Evolutionary conservation across 2,797 vertebrate genomes (phyloP), one percentile per base, ranked within the genome.

Genomic region (Antrozous pallidus): DNA sequence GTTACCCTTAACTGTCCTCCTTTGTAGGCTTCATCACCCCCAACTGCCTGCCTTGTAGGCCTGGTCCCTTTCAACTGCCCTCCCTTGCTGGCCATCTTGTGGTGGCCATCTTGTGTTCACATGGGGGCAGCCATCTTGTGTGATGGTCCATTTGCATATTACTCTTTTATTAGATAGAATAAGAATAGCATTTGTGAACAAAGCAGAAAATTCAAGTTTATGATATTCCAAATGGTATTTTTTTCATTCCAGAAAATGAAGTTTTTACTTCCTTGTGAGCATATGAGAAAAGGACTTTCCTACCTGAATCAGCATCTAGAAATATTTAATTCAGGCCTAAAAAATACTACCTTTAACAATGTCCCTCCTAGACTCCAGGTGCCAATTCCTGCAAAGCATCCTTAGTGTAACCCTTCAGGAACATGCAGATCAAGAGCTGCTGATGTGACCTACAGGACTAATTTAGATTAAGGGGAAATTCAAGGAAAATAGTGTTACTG

Each of bases 371-470:
- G 6, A 85, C 3, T 45, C 14, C 54, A 51, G 16, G 58, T 84
- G 58, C 4, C 26, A 71, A 42, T 81, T 75, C 26, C 20, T 71
- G 12, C 28, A 85, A 88, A 81, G 38, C 10, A 36, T 45, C 17
- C n/a, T 94, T 69, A 74, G 9, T 11, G 47, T 85, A 89, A 82
- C 20, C 36, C 33, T 47, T 90, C 28, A 94, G 75, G 54, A 95
- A 88, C 82, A 93, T 65, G n/a, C 11, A 91, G 70, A 86, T 73
- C 24, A 69, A 69, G 54, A 77, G 5, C 42, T 56, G 33, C 22
- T 79, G 20, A 13, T 14, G 24, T 4, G 8, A 67, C 51, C 40
- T 42, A 63, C 49, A 91, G 36, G 47, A 70, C 7, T 85, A 33
- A 63, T 67, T n/a, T 51, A 70, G 31, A 79, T 78, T 90, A 84